Base-by-base conservation (phyloP, 2,888 invertebrate species). In the Drosophila mayaguana region DNA sequence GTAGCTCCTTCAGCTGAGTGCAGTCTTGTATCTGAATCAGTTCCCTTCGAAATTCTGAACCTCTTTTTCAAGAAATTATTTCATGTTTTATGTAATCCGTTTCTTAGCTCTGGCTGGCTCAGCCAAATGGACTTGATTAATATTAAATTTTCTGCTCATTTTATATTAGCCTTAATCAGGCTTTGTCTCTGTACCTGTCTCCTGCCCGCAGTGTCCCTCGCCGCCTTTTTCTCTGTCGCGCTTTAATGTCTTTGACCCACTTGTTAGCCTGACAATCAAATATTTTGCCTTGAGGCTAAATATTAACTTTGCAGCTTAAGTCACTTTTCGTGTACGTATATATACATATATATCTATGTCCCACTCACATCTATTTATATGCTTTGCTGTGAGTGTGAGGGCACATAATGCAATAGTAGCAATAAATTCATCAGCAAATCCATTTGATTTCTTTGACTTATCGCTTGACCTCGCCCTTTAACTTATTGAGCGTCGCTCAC, bases 321-420 rank as follows among this genome's bases (percentile, higher is more conserved):
- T 43, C 69, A 69, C 48, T 59, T 57, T 43, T 60, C 51, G 66
- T 63, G 18, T 20, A 20, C 45, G 32, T 8, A 25, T 6, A 16
- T 14, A 34, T 12, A 32, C 2, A 8, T 9, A 46, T n/a, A 45
- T 6, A 45, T 43, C 4, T 12, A 20, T 20, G 11, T 8, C 7
- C n/a, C 11, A 28, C 1, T 3, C 4, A 36, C 4, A 14, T 7
- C n/a, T 43, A 34, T 57, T 22, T 60, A 25, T 40, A 5, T 60
- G 32, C 38, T 9, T 57, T 5, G 55, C 60, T 53, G 34, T 54
- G 16, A 51, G 43, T 54, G 43, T 53, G 50, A 25, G 57, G 54
- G 74, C 74, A 71, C 74, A 79, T 79, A 81, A 72, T 84, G 82
- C 88, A 83, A 82, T 87, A 78, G 80, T 82, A 80, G 87, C 88